These are phyloP conservation scores for Rhizoglyphus robini DNA, from an alignment of 1,140 invertebrate species.

Conservation along the genomic window DNA sequence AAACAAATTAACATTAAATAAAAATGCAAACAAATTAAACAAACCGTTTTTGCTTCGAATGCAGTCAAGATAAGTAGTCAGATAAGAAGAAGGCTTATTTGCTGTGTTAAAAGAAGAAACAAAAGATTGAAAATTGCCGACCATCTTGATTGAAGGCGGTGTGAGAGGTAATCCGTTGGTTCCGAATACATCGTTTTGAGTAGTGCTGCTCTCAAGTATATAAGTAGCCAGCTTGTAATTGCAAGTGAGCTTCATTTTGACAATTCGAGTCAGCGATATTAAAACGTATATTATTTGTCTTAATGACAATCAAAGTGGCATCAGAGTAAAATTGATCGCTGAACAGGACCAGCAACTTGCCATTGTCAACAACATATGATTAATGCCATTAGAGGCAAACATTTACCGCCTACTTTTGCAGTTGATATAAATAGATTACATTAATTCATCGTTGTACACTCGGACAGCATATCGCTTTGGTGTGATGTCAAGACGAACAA, in stretches of 20 bases:
- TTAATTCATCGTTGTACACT: too few relatives aligned
- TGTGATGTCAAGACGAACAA: too few relatives aligned
- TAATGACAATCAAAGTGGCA: too few relatives aligned
- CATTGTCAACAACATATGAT: too few relatives aligned
- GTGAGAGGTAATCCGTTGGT: slow-evolving; percentile 88
- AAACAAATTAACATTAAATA: background rate
- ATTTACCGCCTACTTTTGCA: too few relatives aligned
- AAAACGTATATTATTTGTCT: too few relatives aligned
- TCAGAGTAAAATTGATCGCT: background rate
- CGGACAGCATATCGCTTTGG: too few relatives aligned
- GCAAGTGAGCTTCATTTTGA: background rate
- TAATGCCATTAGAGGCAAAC: background rate
- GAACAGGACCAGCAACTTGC: too few relatives aligned
- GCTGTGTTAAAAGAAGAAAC: slow-evolving; percentile 48
- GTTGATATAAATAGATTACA: too few relatives aligned
- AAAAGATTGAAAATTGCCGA: slow-evolving; percentile 60
- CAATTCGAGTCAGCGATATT: too few relatives aligned
- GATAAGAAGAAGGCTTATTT: slow-evolving; percentile 45
- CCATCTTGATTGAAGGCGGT: slow-evolving; percentile 85
- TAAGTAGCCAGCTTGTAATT: background rate
- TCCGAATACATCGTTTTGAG: slow-evolving; percentile 57
- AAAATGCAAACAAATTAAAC: slow-evolving; percentile 24
- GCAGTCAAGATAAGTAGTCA: slow-evolving; percentile 79
- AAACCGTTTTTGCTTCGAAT: slow-evolving; percentile 85
- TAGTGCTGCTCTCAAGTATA: background rate